Conservation (phyloP, 2,888 invertebrate species). For the Lysandra coridon region DNA sequence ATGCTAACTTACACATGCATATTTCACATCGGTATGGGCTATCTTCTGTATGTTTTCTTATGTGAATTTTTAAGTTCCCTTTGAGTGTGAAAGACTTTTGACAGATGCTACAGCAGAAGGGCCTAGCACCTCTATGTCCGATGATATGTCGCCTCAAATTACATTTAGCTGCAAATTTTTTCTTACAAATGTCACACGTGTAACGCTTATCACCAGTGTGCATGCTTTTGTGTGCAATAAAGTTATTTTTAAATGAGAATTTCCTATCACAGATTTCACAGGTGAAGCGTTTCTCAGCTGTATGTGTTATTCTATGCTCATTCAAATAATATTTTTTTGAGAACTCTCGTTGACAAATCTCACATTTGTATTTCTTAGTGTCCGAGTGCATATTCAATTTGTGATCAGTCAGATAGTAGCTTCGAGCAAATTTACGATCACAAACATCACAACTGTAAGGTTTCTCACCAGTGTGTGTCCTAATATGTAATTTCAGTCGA, state of each 20-base stretch:
- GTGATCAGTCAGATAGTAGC: slow-evolving; percentile 17
- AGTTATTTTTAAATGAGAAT: slow-evolving; percentile 25
- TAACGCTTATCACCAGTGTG: slow-evolving; percentile 16
- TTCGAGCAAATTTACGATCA: slow-evolving; percentile 18
- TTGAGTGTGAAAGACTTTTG: slow-evolving; percentile 5
- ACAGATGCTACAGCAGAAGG: slow-evolving; percentile 5
- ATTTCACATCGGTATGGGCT: slow-evolving; percentile 3
- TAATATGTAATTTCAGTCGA: slow-evolving; percentile 9
- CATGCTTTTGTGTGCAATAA: slow-evolving; percentile 15
- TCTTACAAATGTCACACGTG: slow-evolving; percentile 27
- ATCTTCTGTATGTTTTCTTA: slow-evolving; percentile 21
- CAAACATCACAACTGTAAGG: slow-evolving; percentile 26
- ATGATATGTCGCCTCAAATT: slow-evolving; percentile 23
- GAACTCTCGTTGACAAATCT: slow-evolving; percentile 19
- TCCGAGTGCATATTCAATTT: slow-evolving; percentile 17
- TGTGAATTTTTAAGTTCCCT: slow-evolving; percentile 16
- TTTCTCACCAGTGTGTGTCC: slow-evolving; percentile 26
- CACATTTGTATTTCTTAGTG: background rate
- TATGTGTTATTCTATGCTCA: slow-evolving; percentile 21
- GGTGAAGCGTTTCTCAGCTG: background rate
- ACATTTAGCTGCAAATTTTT: slow-evolving; percentile 22
- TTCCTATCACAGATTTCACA: slow-evolving; percentile 22
- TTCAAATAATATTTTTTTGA: slow-evolving; percentile 24
- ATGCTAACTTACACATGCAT: background rate
- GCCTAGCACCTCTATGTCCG: slow-evolving; percentile 17